A percentile compares a stretch with the other conserved stretches of the same genome.
Evolutionary conservation across 2,797 vertebrate genomes (phyloP).

Genomic region (Coilia nasus): DNA sequence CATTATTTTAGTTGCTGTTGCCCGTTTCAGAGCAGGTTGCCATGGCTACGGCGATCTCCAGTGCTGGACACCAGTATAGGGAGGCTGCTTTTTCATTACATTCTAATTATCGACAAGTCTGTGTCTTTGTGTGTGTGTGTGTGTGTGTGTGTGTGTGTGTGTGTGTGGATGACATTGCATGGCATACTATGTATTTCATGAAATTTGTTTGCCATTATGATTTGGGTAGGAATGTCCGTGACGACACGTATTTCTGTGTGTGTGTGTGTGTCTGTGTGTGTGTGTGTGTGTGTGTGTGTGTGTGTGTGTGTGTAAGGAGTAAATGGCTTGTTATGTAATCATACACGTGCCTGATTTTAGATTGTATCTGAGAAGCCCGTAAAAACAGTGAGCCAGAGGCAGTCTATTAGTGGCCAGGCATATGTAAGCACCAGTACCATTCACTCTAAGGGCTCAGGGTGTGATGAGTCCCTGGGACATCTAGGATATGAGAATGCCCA

Average conservation of each 20-base stretch:
- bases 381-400: neutral
- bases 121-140: neutral
- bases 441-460: neutral
- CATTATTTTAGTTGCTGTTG: conserved; percentile 38
- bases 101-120: neutral
- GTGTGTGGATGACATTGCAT: neutral
- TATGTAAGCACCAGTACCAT: neutral
- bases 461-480: neutral
- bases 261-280: conserved; percentile 6
- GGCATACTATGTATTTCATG: neutral
- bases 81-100: neutral
- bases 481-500: neutral
- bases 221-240: neutral
- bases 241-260: neutral
- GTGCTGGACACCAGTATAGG: conserved; percentile 41
- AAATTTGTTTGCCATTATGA: neutral
- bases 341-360: neutral
- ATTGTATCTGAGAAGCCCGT: neutral
- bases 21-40: conserved; percentile 55
- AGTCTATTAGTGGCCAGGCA: neutral
- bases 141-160: neutral
- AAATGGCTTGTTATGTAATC: neutral
- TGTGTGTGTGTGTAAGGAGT: conserved; percentile 1
- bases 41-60: conserved; percentile 59
- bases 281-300: neutral